Evolutionary conservation across 2,888 invertebrate genomes (phyloP), one percentile per base, ranked within the genome.

Genomic region (Rutpela maculata): DNA sequence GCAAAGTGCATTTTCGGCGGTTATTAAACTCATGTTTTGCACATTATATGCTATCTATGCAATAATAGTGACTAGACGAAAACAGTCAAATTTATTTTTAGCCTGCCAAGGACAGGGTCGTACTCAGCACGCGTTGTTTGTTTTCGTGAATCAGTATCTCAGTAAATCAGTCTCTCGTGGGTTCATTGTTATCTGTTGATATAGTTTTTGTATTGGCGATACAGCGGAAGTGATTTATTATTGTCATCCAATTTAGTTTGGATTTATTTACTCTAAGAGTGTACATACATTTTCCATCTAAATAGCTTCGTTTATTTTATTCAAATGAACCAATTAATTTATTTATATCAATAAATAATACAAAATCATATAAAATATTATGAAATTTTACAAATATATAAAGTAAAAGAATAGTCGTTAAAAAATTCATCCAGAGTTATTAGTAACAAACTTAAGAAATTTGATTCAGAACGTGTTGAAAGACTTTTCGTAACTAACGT

Each of bases 1-100:
- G 81, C 84, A 83, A 85, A 85, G 80, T 85, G 86, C 86, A 87
- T 85, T 87, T 86, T 86, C 83, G 85, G 85, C 84, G 88, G 88
- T 88, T 88, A 87, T 87, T 88, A 88, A 88, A 88, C 88, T 85
- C 88, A 82, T 87, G 87, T 88, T 87, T 88, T 87, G 87, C 84
- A 84, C 86, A 85, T 86, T 86, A 85, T 86, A 84, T 84, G 86
- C 87, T 88, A 88, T 88, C 89, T 89, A 88, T 89, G 87, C 88
- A 89, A 88, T 88, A 89, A 88, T 89, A 88, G 89, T 85, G 88
- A 88, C 88, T 88, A 89, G 89, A 88, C 88, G 87, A 89, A 86
- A 87, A 86, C 84, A 85, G 86, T 86, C 85, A 83, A 83, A 84
- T 85, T 84, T 87, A 87, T 87, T 87, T 88, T 87, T 86, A 86